Evolutionary conservation across 2,797 vertebrate genomes (phyloP), one percentile per base, ranked within the genome.

Genomic region (Saguinus oedipus): DNA sequence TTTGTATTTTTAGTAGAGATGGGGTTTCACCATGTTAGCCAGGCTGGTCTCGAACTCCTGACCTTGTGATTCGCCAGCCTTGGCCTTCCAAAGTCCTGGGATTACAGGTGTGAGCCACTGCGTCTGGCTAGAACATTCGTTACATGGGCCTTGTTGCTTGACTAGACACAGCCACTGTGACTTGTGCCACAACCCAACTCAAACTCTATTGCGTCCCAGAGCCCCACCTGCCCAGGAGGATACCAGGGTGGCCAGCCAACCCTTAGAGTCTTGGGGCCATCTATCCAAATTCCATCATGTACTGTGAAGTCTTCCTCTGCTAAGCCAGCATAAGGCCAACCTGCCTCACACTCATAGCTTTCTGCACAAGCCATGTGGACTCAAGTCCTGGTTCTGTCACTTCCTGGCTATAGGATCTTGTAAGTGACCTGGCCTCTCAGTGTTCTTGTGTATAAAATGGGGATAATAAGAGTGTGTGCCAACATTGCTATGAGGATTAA

Each of bases 171-270:
- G 70, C 70, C 36, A 42, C 61, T 22, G 19, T 61, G 44, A 72
- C 76, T 27, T 88, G n/a, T 50, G 48, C 78, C 97, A 88, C n/a
- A 55, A 61, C 2, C 57, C n/a, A 59, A n/a, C 72, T 89, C 88
- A 92, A n/a, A 61, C 79, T 44, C 85, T 72, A 13, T 30, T 87
- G 9, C 30, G 26, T 36, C 0, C 39, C 36, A 46, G 55, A 74
- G 68, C 24, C 17, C 36, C 33, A 87, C 17, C 20, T 93, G 68
- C 59, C 4, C n/a, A 75, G 22, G 39, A 80, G 27, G n/a, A 70
- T 19, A 53, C 17, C 27, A 57, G 22, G 22, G 50, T 75, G 61
- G 53, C 46, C 42, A 33, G 14, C 26, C 48, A 83, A 50, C 7
- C 12, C 75, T 61, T 57, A 7, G 70, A 74, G 61, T 83, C 75